Evolutionary conservation across 2,888 invertebrate species (phyloP).

Genomic region (Chymomyza amoena): DNA sequence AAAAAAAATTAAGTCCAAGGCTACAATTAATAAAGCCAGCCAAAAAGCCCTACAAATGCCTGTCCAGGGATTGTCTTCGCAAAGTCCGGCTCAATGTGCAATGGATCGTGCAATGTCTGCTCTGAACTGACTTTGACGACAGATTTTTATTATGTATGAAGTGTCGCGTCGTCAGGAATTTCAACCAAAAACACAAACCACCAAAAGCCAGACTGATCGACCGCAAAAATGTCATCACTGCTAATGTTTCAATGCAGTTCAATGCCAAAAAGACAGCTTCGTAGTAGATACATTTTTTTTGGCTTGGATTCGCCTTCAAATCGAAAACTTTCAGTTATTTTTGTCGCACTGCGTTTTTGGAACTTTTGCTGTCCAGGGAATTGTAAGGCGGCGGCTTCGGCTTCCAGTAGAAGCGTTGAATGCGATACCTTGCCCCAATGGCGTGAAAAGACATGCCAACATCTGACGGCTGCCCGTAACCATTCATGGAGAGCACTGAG

Average conservation of each 20-base stretch:
- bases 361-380: conserved; percentile 46
- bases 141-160: conserved; percentile 71
- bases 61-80: conserved; percentile 23
- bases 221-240: conserved; percentile 77
- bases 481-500: not conserved
- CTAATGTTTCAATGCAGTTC: conserved; percentile 75
- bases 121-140: conserved; percentile 33
- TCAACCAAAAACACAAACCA: conserved; percentile 31
- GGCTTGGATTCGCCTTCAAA: conserved; percentile 51
- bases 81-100: conserved; percentile 34
- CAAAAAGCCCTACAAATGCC: conserved; percentile 67
- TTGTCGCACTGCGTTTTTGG: conserved; percentile 38
- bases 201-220: conserved; percentile 32
- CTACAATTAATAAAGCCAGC: conserved; percentile 63
- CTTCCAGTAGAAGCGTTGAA: conserved; percentile 62
- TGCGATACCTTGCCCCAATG: conserved; percentile 71
- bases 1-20: conserved; percentile 61
- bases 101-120: conserved; percentile 33
- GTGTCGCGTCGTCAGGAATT: conserved; percentile 69
- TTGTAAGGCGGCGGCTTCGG: conserved; percentile 32
- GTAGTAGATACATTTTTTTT: not conserved
- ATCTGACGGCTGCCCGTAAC: conserved; percentile 45
- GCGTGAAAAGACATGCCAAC: conserved; percentile 66
- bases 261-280: conserved; percentile 13
- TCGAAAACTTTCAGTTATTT: conserved; percentile 59